Evolutionary conservation across 2,888 invertebrate species (phyloP).

Genomic region (Aquatica leii): DNA sequence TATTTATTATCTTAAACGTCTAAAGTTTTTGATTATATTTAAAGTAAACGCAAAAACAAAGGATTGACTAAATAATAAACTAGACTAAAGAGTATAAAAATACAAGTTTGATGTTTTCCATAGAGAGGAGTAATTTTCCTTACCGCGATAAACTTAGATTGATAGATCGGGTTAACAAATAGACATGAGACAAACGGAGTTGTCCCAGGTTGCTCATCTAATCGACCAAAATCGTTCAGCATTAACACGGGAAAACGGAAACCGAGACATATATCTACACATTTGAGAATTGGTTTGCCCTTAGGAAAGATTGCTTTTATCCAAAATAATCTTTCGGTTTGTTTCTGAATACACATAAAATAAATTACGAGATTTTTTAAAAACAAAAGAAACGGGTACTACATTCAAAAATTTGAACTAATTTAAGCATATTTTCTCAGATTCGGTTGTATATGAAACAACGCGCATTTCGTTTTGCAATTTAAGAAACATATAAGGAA

Average conservation of each 20-base stretch:
- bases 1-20: no score
- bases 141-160: slow-evolving; percentile 24
- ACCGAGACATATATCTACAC: slow-evolving; percentile 26
- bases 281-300: slow-evolving; percentile 26
- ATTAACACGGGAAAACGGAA: slow-evolving; percentile 33
- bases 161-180: slow-evolving; percentile 27
- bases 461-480: slow-evolving; percentile 5
- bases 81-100: no score
- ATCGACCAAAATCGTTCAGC: slow-evolving; percentile 33
- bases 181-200: slow-evolving; percentile 32
- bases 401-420: no score
- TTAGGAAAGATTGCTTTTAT: slow-evolving; percentile 16
- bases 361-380: slow-evolving; percentile 8
- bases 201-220: slow-evolving; percentile 33
- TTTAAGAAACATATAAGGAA: no score
- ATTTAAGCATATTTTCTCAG: no score
- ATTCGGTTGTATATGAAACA: no score
- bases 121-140: no score
- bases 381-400: background rate
- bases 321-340: slow-evolving; percentile 15
- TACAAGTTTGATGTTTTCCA: no score
- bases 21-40: no score
- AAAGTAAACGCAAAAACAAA: no score
- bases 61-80: no score
- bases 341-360: slow-evolving; percentile 18